phyloP scores from a whole-genome alignment of 2,888 invertebrate species.

The Drosophila melanosoma region DNA sequence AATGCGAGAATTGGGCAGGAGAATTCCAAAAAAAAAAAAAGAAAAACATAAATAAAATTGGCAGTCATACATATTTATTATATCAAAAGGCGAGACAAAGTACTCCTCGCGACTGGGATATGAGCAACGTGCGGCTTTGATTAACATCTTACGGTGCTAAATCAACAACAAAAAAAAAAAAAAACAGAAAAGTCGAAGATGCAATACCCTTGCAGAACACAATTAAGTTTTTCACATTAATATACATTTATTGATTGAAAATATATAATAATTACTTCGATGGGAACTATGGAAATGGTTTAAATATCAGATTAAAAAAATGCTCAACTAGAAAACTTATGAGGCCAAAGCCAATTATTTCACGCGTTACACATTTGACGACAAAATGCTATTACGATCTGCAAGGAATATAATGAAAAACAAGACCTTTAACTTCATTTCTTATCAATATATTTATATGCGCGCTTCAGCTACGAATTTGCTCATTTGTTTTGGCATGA shows the following conservation, averaged over 20 bases:
- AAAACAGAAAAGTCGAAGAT: background rate
- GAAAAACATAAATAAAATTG: constrained; percentile 6
- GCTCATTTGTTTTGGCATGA: constrained; percentile 61
- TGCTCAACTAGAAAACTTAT: background rate
- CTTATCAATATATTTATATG: constrained; percentile 60
- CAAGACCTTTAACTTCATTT: constrained; percentile 1
- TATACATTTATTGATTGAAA: background rate
- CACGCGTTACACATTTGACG: background rate
- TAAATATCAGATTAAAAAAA: background rate
- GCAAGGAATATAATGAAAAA: background rate
- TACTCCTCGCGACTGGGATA: constrained; percentile 26
- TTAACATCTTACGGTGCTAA: constrained; percentile 64
- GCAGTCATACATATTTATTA: constrained; percentile 56
- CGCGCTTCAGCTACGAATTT: constrained; percentile 37
- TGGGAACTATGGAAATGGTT: background rate
- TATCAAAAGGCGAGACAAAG: constrained; percentile 25
- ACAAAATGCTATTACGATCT: background rate
- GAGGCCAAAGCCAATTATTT: background rate
- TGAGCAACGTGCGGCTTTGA: constrained; percentile 67
- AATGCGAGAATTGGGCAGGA: background rate
- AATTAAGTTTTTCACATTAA: background rate
- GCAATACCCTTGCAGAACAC: background rate
- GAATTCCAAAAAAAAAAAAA: constrained; percentile 16
- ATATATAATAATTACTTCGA: background rate
- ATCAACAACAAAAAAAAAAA: background rate